phyloP scores from a whole-genome alignment of 2,888 invertebrate genomes.

The Hydropsyche betteni region DNA sequence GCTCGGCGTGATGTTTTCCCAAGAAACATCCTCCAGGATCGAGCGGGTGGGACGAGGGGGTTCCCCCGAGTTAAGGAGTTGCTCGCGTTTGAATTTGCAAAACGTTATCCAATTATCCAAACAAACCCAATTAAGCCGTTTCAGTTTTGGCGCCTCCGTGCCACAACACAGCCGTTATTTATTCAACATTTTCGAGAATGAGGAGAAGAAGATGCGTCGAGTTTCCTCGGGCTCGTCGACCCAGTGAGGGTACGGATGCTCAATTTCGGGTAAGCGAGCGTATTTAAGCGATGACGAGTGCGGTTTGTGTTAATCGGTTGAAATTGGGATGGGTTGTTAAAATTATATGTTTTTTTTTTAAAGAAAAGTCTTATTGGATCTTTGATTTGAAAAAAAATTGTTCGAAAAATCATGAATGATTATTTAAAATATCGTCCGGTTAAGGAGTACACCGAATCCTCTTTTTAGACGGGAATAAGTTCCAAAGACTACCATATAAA shows the following conservation, averaged over 20 bases:
- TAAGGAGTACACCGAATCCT: too few species aligned
- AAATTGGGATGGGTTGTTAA: too few species aligned
- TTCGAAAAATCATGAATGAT: too few species aligned
- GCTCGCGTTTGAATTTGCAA: conserved; percentile 31
- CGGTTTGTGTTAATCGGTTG: background rate
- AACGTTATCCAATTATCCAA: conserved; percentile 42
- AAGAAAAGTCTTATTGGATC: too few species aligned
- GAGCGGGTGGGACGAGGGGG: too few species aligned
- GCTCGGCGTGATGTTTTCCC: conserved; percentile 33
- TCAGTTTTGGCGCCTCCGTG: conserved; percentile 37
- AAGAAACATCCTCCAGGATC: background rate
- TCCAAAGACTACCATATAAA: too few species aligned
- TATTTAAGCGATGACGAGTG: background rate
- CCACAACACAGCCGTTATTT: conserved; percentile 32
- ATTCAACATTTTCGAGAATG: conserved; percentile 35
- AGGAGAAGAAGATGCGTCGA: background rate
- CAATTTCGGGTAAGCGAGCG: background rate
- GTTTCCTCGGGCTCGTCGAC: too few species aligned
- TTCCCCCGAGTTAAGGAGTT: too few species aligned
- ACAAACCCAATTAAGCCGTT: conserved; percentile 41
- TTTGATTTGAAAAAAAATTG: too few species aligned
- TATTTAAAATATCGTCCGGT: too few species aligned
- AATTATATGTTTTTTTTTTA: too few species aligned
- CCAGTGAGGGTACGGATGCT: background rate
- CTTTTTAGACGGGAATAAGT: too few species aligned